phyloP scores from a whole-genome alignment of 2,888 invertebrate species.

The Hirtodrosophila alboralis region DNA sequence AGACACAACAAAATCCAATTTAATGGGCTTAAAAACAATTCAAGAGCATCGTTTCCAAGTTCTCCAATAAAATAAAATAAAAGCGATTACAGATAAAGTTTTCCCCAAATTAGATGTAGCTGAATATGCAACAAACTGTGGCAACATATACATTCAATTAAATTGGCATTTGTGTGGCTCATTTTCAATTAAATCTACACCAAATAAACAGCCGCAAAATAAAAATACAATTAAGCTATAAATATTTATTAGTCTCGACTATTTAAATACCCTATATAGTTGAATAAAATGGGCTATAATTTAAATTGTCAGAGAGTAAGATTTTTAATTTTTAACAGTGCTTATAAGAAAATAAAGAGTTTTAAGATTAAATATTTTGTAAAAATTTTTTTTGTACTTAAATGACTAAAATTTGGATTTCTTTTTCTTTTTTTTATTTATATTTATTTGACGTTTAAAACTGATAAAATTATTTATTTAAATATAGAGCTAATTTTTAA shows the following conservation, averaged over 20 bases:
- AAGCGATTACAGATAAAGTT: conserved; percentile 54
- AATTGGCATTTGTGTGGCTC: conserved; percentile 27
- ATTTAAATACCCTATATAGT: neutral
- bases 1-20: conserved; percentile 39
- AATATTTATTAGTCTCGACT: neutral
- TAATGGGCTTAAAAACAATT: conserved; percentile 60
- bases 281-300: too few relatives aligned
- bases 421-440: too few relatives aligned
- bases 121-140: conserved; percentile 22
- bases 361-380: too few relatives aligned
- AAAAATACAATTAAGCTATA: neutral
- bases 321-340: too few relatives aligned
- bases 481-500: too few relatives aligned
- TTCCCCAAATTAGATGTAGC: conserved; percentile 21
- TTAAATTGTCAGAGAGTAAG: too few relatives aligned
- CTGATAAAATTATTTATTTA: too few relatives aligned
- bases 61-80: conserved; percentile 70
- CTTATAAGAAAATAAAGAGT: too few relatives aligned
- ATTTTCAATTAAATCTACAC: conserved; percentile 36
- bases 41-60: conserved; percentile 59
- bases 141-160: conserved; percentile 34
- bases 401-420: too few relatives aligned
- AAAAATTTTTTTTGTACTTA: too few relatives aligned
- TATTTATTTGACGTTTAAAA: too few relatives aligned
- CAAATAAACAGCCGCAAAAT: conserved; percentile 21